phyloP scores from a whole-genome alignment of 2,888 invertebrate species.

The Eilema caniola region DNA sequence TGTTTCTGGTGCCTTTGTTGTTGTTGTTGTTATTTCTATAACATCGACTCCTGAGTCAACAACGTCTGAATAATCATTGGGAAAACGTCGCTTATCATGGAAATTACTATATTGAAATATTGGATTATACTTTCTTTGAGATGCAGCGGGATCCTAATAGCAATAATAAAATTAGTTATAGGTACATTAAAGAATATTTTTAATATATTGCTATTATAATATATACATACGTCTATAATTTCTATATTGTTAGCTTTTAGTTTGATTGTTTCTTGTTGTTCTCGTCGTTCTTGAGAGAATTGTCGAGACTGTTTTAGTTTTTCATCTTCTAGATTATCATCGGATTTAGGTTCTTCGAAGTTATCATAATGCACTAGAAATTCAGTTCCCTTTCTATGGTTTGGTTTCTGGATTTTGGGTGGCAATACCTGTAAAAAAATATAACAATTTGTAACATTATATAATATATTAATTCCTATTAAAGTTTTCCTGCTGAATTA shows the following conservation, averaged over 20 bases:
- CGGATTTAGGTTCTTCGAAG: neutral
- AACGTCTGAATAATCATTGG: neutral
- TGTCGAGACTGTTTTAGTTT: neutral
- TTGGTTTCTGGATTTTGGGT: neutral
- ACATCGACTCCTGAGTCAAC: neutral
- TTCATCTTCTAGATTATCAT: too few species aligned
- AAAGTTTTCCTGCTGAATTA: neutral
- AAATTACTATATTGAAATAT: neutral
- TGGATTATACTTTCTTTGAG: neutral
- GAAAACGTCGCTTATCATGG: neutral
- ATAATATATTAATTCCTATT: neutral
- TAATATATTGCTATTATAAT: neutral
- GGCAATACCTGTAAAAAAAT: neutral
- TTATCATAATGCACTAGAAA: neutral
- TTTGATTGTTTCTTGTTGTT: neutral
- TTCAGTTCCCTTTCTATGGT: neutral
- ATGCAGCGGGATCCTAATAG: neutral
- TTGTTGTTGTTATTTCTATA: neutral
- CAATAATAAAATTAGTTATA: neutral
- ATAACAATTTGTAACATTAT: neutral
- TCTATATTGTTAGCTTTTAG: neutral
- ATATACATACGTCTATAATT: neutral
- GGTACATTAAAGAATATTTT: neutral
- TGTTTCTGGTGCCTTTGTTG: neutral
- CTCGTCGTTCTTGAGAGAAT: neutral